These are phyloP conservation scores for Orchestia grillus DNA, from an alignment of 1,140 invertebrate genomes.

Conservation along the genomic window DNA sequence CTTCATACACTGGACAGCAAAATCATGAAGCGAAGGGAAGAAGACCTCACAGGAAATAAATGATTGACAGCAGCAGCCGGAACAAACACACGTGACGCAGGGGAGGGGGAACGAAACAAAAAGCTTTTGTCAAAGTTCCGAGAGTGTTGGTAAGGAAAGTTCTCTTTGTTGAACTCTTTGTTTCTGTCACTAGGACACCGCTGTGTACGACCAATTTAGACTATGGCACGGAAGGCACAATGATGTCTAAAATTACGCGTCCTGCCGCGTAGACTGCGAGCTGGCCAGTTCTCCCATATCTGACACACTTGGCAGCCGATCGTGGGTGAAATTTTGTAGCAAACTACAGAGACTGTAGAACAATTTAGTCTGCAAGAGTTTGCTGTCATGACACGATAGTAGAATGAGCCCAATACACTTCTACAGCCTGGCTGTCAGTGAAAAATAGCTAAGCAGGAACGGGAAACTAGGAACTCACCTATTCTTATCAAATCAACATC, in stretches of 20 bases:
- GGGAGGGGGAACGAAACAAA: neutral
- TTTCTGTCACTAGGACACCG: neutral
- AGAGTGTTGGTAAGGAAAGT: neutral
- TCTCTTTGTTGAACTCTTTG: neutral
- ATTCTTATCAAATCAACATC: no score
- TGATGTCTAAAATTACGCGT: neutral
- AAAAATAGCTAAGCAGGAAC: no score
- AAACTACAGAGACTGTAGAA: no score
- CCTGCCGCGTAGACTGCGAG: neutral
- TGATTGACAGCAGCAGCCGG: constrained; percentile 15
- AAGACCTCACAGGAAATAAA: neutral
- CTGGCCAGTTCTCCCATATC: neutral
- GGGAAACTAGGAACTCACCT: no score
- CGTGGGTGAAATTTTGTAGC: no score
- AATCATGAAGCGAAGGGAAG: neutral
- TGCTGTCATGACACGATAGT: no score
- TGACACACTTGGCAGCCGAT: no score
- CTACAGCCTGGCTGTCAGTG: no score
- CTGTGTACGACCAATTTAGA: neutral
- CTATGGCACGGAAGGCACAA: neutral
- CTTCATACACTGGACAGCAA: neutral
- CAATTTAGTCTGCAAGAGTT: no score
- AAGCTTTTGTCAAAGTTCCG: constrained; percentile 4
- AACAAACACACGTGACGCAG: neutral
- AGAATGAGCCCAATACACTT: no score